Conservation (phyloP, 2,888 invertebrate genomes). For the Chloromyia formosa region DNA sequence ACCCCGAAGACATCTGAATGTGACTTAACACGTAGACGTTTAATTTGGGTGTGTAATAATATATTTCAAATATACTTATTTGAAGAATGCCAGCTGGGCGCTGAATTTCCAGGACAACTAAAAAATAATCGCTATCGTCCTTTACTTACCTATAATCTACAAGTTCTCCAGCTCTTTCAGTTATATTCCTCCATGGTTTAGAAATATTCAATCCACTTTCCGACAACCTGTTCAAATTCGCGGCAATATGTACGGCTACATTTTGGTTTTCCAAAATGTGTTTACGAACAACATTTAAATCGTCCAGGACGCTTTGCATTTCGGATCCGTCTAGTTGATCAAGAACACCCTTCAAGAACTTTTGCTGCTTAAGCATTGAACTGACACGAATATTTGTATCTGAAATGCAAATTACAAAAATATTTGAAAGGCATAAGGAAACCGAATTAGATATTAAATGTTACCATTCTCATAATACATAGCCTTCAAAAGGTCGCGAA, state of each 20-base stretch:
- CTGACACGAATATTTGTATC: conserved; percentile 78
- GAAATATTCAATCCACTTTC: conserved; percentile 52
- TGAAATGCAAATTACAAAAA: conserved; percentile 52
- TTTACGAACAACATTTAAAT: conserved; percentile 69
- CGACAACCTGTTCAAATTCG: conserved; percentile 66
- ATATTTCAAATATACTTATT: too few relatives aligned
- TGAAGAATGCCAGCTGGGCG: too few relatives aligned
- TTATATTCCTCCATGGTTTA: conserved; percentile 67
- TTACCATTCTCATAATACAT: conserved; percentile 69
- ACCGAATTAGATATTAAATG: neutral
- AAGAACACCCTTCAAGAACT: conserved; percentile 76
- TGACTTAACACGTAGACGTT: too few relatives aligned
- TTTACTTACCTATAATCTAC: conserved; percentile 51
- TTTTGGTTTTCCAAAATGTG: conserved; percentile 70
- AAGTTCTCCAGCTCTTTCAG: neutral
- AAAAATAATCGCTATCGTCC: too few relatives aligned
- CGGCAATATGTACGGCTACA: conserved; percentile 76
- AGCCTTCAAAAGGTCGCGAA: conserved; percentile 69
- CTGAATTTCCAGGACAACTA: too few relatives aligned
- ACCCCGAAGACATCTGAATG: too few relatives aligned
- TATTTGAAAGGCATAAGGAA: conserved; percentile 30
- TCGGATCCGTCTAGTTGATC: conserved; percentile 68
- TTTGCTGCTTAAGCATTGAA: conserved; percentile 79
- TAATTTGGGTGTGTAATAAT: too few relatives aligned
- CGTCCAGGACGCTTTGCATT: conserved; percentile 65